These are phyloP conservation scores for Allygus modestus DNA, from an alignment of 2,888 invertebrate species.

Conservation along the genomic window DNA sequence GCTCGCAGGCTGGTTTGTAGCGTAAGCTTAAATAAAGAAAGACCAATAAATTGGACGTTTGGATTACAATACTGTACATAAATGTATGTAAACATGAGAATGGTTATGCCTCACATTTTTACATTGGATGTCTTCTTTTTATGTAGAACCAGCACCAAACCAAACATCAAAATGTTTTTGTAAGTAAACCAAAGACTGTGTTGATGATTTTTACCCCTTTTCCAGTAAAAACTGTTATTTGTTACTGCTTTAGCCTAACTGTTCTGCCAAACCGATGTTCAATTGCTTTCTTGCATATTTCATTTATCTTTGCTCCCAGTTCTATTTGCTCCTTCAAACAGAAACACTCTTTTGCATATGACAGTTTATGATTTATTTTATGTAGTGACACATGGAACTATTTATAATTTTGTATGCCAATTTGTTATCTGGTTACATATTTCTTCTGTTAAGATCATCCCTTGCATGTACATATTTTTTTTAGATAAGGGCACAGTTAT, in stretches of 20 bases:
- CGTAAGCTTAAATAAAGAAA: no score
- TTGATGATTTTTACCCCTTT: not conserved
- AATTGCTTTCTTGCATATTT: not conserved
- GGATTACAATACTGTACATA: not conserved
- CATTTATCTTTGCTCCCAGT: not conserved
- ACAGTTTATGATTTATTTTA: no score
- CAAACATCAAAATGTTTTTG: conserved; percentile 51
- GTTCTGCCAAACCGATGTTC: not conserved
- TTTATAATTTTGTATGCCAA: no score
- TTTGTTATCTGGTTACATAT: no score
- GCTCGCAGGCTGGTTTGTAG: no score
- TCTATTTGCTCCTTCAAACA: no score
- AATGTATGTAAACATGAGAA: conserved; percentile 31
- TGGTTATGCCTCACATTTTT: not conserved
- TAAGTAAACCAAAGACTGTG: conserved; percentile 17
- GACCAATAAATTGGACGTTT: no score
- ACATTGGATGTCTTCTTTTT: conserved; percentile 40
- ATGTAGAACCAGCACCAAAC: conserved; percentile 55
- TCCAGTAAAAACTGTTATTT: not conserved
- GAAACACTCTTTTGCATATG: no score
- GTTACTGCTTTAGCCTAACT: not conserved
- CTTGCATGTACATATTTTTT: no score
- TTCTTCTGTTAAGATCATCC: no score
- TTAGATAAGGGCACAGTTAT: no score
- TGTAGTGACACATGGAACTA: no score